These are phyloP conservation scores for Myanophis thanlyinensis DNA, from an alignment of 2,113 vertebrate species.

Conservation along the genomic window DNA sequence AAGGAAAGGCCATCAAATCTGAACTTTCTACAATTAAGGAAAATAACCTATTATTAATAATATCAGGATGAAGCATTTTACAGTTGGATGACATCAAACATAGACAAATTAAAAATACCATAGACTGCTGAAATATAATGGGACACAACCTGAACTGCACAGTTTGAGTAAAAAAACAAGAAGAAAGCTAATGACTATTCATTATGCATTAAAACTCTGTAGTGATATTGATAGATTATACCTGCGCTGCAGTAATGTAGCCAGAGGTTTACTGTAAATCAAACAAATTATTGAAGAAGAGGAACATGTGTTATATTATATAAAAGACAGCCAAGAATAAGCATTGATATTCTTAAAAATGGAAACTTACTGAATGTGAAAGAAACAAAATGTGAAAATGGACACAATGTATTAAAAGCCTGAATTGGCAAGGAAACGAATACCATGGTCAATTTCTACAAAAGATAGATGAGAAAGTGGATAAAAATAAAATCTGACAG, in stretches of 20 bases:
- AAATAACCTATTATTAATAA: not conserved
- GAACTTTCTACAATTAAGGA: constrained; percentile 49
- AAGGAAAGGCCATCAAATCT: constrained; percentile 73
- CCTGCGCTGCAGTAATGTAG: not conserved
- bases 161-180: not conserved
- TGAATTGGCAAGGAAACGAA: not conserved
- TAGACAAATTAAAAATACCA: not conserved
- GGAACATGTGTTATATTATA: not conserved
- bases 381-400: not conserved
- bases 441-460: not conserved
- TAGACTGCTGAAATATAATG: not conserved
- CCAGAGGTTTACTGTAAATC: not conserved
- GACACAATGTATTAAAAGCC: not conserved
- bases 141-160: not conserved
- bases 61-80: not conserved
- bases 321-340: not conserved
- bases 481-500: not conserved
- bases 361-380: not conserved
- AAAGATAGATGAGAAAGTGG: not conserved
- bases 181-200: not conserved
- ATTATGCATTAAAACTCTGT: not conserved
- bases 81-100: not conserved
- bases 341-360: not conserved
- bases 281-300: not conserved
- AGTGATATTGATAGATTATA: not conserved